These are phyloP conservation scores for Metaphire vulgaris DNA, from an alignment of 1,140 invertebrate genomes.

Conservation along the genomic window DNA sequence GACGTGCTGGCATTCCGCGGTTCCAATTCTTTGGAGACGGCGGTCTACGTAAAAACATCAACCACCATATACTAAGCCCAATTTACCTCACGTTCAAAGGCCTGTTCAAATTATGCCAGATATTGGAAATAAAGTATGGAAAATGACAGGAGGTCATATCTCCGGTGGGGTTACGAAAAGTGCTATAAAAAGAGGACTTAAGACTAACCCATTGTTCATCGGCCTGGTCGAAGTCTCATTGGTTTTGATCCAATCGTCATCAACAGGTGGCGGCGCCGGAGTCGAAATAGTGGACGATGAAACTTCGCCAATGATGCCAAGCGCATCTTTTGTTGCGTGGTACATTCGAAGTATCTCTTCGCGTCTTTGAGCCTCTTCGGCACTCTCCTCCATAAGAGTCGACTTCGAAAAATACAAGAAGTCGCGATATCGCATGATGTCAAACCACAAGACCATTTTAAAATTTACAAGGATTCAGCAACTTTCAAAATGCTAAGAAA, in stretches of 20 bases:
- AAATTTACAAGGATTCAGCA: neutral
- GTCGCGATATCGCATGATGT: neutral
- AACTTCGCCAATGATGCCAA: conserved; percentile 95
- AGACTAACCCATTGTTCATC: conserved; percentile 10
- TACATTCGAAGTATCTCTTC: conserved; percentile 99
- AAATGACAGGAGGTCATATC: neutral
- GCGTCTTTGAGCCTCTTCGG: conserved; percentile 88
- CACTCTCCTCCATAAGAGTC: conserved; percentile 93
- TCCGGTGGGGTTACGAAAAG: neutral
- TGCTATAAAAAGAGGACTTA: no score
- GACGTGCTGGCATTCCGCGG: conserved; percentile 5
- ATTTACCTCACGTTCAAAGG: neutral
- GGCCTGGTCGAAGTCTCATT: neutral
- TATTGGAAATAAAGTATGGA: neutral
- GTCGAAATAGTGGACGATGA: conserved; percentile 91
- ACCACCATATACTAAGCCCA: neutral
- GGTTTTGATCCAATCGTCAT: conserved; percentile 34
- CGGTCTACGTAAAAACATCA: neutral
- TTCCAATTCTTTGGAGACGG: neutral
- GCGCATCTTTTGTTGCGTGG: conserved; percentile 97
- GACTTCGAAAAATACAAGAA: conserved; percentile 60
- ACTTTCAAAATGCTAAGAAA: no score
- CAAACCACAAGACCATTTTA: neutral
- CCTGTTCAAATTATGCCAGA: neutral
- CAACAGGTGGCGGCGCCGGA: conserved; percentile 60